Conservation (phyloP, 2,888 invertebrate species). For the Teinopalpus imperialis region DNA sequence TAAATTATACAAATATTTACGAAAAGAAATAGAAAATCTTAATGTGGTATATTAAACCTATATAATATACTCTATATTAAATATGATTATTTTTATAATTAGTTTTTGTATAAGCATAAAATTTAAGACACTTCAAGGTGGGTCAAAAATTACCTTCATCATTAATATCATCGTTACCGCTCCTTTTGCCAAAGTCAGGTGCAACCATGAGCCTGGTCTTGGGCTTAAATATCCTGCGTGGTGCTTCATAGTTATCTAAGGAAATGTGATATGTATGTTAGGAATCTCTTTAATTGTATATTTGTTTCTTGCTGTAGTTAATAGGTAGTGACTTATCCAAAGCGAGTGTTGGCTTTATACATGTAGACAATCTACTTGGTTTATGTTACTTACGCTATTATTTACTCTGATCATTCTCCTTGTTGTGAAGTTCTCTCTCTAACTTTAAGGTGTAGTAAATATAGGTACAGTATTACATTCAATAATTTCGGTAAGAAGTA, state of each 20-base stretch:
- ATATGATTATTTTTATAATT: not conserved
- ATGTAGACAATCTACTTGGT: not conserved
- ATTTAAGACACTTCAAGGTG: constrained; percentile 12
- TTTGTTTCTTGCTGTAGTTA: constrained; percentile 4
- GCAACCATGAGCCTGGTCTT: constrained; percentile 62
- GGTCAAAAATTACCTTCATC: constrained; percentile 61
- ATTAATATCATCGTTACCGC: constrained; percentile 50
- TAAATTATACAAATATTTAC: too few relatives aligned
- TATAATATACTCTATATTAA: too few relatives aligned
- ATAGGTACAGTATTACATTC: too few relatives aligned
- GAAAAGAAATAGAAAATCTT: too few relatives aligned
- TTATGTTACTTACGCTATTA: too few relatives aligned
- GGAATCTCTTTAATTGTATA: constrained; percentile 21
- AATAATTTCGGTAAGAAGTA: too few relatives aligned
- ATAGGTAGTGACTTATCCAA: too few relatives aligned
- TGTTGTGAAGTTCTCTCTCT: too few relatives aligned
- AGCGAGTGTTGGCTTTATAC: not conserved
- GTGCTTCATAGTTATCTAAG: constrained; percentile 28
- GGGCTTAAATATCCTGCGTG: constrained; percentile 57
- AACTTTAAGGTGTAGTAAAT: too few relatives aligned
- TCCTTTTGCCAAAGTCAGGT: constrained; percentile 65
- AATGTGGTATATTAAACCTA: too few relatives aligned
- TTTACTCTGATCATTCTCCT: too few relatives aligned
- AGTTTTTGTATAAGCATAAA: constrained; percentile 20
- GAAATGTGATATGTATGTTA: constrained; percentile 21